Base-by-base conservation (phyloP, 2,113 vertebrate species). In the Psilopsiagon aurifrons region DNA sequence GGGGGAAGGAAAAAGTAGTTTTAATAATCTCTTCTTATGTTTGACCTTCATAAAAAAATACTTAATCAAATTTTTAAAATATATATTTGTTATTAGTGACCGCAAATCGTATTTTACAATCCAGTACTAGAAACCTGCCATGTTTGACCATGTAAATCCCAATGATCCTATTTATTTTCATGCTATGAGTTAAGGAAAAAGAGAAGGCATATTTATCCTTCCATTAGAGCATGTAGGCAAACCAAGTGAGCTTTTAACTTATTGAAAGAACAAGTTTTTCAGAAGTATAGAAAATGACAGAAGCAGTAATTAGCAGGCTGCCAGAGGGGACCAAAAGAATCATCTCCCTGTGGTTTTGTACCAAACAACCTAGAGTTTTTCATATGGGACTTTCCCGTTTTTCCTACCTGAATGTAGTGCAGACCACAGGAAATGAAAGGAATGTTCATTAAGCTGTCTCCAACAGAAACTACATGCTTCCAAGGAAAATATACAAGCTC, bases 371-470 rank as follows among this genome's bases (percentile, higher is more conserved):
- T 52, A 9, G 3, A 47, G 37, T 1, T 91, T 91, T 92, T 62
- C 10, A 6, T 90, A 60, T 7, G 4, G 71, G 66, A 84, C 16
- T 47, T 81, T 47, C 41, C 10, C 8, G 6, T 22, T 95, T 90
- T 83, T 88, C 54, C 63, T 52, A 27, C 33, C 47, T 52, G 52
- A 92, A 87, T 22, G n/a, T n/a, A 52, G 7, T 29, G 16, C 59
- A 90, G 81, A 69, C 43, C 70, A 79, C 62, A 92, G 89, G 84
- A 95, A 93, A 96, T 91, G 49, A 94, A 92, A 88, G 68, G 83
- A 80, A 89, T 44, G 47, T 85, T 83, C 47, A 80, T 87, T 87
- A 88, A 85, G 37, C 23, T 18, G 22, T 83, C 49, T 94, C 67
- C 82, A 95, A 41, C 41, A 90, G 84, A 67, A 92, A 37, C 87